These are phyloP conservation scores for Pyxicephalus adspersus DNA, from an alignment of 2,113 vertebrate species.

Conservation along the genomic window DNA sequence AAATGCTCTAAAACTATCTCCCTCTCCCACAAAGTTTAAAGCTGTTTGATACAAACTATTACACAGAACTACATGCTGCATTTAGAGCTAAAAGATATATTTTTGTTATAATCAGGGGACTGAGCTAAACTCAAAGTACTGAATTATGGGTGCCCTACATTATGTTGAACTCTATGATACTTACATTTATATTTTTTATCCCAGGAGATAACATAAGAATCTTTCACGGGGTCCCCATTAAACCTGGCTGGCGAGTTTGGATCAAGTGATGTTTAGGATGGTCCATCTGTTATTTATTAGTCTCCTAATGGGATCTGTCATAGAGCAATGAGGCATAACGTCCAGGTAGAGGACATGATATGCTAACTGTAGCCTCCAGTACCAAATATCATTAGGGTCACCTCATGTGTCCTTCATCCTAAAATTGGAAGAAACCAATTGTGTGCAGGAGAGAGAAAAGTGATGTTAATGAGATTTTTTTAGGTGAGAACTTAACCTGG, in stretches of 20 bases:
- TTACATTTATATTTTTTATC: background rate
- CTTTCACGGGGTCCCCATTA: constrained; percentile 10
- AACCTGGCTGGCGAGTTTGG: constrained; percentile 21
- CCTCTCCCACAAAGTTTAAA: no score
- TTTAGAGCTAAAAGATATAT: no score
- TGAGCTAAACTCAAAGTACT: no score
- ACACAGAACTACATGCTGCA: no score
- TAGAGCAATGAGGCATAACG: constrained; percentile 50
- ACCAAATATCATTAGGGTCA: constrained; percentile 50
- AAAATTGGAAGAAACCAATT: constrained; percentile 27
- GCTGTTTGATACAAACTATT: no score
- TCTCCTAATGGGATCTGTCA: constrained; percentile 54
- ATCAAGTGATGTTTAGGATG: constrained; percentile 25
- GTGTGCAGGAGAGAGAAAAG: background rate
- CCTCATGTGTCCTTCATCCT: constrained; percentile 48
- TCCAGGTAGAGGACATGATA: constrained; percentile 56
- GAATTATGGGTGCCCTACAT: no score
- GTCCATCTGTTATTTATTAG: constrained; percentile 56
- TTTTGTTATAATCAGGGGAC: no score
- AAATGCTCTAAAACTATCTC: no score
- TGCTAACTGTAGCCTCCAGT: constrained; percentile 45
- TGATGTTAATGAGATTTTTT: constrained; percentile 38
- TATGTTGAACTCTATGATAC: no score
- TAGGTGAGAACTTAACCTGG: background rate
- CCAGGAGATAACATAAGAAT: background rate